Evolutionary conservation across 2,888 invertebrate genomes (phyloP), one percentile per base, ranked within the genome.

Genomic region (Cerastis leucographa): DNA sequence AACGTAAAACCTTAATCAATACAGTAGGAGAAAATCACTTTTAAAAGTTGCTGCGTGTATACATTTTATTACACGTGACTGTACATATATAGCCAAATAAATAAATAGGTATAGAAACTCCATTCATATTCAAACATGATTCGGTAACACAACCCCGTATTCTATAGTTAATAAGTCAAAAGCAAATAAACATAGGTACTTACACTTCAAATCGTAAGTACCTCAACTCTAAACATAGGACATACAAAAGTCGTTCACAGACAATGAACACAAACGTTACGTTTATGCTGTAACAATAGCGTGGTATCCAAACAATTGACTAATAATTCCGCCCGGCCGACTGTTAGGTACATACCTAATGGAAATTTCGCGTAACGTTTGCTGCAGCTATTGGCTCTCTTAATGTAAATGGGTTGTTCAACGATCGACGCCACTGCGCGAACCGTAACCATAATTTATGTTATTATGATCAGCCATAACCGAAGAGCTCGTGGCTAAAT

Each of bases 271-370:
- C 91, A 92, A 91, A 90, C 86, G 90, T 89, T 89, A 89, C 90
- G 80, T 90, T 90, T 87, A 90, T 89, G 90, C 90, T 90, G 89
- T 89, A 88, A 92, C 91, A 93, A 93, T 90, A 89, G 90, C 90
- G 80, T 81, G 90, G 89, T 91, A 91, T 91, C 88, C 92, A 91
- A 94, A 94, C 94, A 94, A 93, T 94, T 90, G 92, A 90, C 93
- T 93, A 94, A 94, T 94, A 93, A 93, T 93, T 94, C 91, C 91
- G 87, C 91, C 89, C 85, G 77, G 90, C 92, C 93, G 93, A 94
- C 92, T 91, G 92, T 85, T 90, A n/a, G n/a, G n/a, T n/a, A 92
- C 92, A 91, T 92, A 89, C 89, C 91, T 92, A 94, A 95, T 94
- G 92, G 93, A 91, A 93, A 94, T 95, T 94, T 92, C 92, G 84